phyloP scores from a whole-genome alignment of 2,797 vertebrate species.

The Hephaestus fuliginosus region DNA sequence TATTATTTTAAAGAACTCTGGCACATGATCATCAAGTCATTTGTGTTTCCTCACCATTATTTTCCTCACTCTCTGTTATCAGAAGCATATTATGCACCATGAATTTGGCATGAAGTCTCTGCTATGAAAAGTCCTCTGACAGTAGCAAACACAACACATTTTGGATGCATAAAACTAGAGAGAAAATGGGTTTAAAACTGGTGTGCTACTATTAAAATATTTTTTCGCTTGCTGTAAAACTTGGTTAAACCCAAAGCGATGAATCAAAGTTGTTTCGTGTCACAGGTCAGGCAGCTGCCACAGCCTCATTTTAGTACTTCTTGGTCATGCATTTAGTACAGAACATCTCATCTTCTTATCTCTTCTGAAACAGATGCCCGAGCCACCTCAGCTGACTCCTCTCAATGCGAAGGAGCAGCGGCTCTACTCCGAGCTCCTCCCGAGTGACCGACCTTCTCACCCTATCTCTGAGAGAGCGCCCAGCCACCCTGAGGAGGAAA shows the following conservation, averaged over 20 bases:
- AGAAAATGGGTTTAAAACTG: slow-evolving; percentile 1
- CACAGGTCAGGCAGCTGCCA: background rate
- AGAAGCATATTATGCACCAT: background rate
- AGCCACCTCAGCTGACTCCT: too few relatives aligned
- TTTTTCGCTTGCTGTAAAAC: background rate
- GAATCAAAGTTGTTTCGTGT: background rate
- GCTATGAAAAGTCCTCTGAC: background rate
- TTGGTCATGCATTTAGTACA: background rate
- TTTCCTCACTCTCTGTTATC: slow-evolving; percentile 3
- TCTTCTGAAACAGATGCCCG: too few relatives aligned
- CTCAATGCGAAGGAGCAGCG: too few relatives aligned
- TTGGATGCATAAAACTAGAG: slow-evolving; percentile 5
- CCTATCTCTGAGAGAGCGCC: too few relatives aligned
- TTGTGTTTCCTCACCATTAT: background rate
- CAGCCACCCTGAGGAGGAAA: too few relatives aligned
- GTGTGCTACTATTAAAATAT: background rate
- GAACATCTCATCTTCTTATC: background rate
- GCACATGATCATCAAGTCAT: background rate
- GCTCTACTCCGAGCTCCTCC: too few relatives aligned
- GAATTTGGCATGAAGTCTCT: background rate
- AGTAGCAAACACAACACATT: background rate
- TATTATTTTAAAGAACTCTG: background rate
- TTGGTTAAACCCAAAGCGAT: background rate
- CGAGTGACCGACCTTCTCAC: too few relatives aligned
- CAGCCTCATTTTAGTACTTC: background rate